These are phyloP conservation scores for Hypsibius dujardini DNA, from an alignment of 1,140 invertebrate genomes.

Conservation along the genomic window DNA sequence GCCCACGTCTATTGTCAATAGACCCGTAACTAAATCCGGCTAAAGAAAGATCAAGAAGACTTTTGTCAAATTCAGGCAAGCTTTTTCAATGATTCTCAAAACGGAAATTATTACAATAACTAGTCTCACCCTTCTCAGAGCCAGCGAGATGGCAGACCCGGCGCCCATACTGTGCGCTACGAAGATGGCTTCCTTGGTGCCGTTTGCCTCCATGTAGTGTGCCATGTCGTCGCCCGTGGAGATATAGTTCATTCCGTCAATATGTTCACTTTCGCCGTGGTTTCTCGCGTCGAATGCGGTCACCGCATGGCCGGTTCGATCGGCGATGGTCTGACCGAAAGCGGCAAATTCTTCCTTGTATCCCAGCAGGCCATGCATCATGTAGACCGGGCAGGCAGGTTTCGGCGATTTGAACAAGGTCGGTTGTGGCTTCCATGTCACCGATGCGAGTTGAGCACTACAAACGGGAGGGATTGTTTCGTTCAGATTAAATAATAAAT, in stretches of 20 bases:
- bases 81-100: neutral
- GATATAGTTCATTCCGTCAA: constrained; percentile 47
- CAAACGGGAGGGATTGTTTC: too few relatives aligned
- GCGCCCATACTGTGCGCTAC: constrained; percentile 84
- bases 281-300: constrained; percentile 67
- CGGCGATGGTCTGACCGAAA: neutral
- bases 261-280: constrained; percentile 72
- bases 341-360: constrained; percentile 1
- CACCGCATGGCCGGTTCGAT: constrained; percentile 33
- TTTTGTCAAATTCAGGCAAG: neutral
- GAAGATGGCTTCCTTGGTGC: constrained; percentile 44
- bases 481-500: too few relatives aligned
- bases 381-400: neutral
- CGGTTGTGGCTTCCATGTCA: too few relatives aligned
- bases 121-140: constrained; percentile 44
- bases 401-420: too few relatives aligned
- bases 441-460: too few relatives aligned
- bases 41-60: neutral
- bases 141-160: constrained; percentile 55
- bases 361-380: constrained; percentile 12
- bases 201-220: constrained; percentile 43
- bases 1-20: neutral
- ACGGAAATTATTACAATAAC: neutral
- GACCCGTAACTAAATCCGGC: neutral
- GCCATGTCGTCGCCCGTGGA: constrained; percentile 54